phyloP scores from a whole-genome alignment of 64 coral and sea anemone species.

The Astreopora myriophthalma region DNA sequence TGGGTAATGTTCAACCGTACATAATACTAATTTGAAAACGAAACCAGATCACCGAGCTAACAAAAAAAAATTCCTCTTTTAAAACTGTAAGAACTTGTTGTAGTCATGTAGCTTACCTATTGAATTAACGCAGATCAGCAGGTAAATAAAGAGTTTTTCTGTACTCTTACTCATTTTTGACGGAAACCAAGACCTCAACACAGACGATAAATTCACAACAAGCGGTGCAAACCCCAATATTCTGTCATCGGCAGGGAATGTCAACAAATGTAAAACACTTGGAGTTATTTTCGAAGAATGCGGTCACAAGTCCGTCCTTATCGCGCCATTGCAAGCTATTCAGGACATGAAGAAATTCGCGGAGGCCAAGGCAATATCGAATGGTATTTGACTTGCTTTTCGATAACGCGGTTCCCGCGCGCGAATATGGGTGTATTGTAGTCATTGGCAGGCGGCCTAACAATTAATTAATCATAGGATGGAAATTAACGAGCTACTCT shows the following conservation, averaged over 20 bases:
- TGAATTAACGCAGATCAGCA: conserved; percentile 34
- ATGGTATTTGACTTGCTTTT: not conserved
- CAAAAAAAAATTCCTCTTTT: not conserved
- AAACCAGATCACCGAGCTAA: not conserved
- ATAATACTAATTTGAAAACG: not conserved
- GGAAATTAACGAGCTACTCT: conserved; percentile 53
- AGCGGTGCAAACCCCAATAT: conserved; percentile 27
- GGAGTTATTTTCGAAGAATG: not conserved
- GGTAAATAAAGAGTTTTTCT: conserved; percentile 16
- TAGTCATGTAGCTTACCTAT: not conserved
- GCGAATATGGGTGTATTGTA: conserved; percentile 36
- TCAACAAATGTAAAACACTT: not conserved
- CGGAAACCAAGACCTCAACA: conserved; percentile 5
- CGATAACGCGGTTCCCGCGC: conserved; percentile 2
- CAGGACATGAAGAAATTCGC: not conserved
- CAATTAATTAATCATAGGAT: conserved; percentile 56
- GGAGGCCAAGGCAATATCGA: not conserved
- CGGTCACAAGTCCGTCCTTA: not conserved
- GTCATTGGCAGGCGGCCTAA: not conserved
- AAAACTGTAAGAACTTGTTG: not conserved
- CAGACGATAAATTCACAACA: conserved; percentile 37
- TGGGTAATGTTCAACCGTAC: not conserved
- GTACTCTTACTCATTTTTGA: conserved; percentile 1
- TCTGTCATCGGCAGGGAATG: conserved; percentile 12
- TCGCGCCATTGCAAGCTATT: not conserved